Base-by-base conservation (phyloP, 2,888 invertebrate genomes). In the Pristionchus mayeri region DNA sequence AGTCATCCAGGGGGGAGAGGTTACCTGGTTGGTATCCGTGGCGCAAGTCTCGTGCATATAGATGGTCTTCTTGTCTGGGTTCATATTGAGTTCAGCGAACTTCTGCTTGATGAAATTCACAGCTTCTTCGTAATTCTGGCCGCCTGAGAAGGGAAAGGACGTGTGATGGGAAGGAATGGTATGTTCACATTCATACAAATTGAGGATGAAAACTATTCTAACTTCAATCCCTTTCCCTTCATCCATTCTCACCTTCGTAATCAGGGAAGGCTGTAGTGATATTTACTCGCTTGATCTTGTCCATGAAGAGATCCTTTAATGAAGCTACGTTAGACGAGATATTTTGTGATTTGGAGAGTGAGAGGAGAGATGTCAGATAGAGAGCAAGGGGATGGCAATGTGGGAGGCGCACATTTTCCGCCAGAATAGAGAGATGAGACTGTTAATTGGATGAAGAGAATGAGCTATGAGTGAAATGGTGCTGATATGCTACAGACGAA, bases 81-180 rank as follows among this genome's bases (percentile, higher is more conserved):
- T 98, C 92, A 98, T 98, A 95, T 99, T 99, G 94, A 99, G 96
- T 95, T 99, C 98, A 94, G 97, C 98, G 95, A 99, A 99, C 98
- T 98, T 99, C 95, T 97, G 96, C 94, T 99, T 96, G 94, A 99
- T 99, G 95, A 98, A 99, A 95, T 98, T 98, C 94, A 98, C 96
- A 94, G 99, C 98, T 94, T 97, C 96, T 94, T 98, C 97, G 95
- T 98, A 97, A 95, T 97, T 96, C 94, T 97, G 97, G 93, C 96
- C 97, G 94, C 98, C 98, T 91, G 57, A 75, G 90, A 82, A 40
- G n/a, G 34, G 50, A 76, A 76, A 54, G 16, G 40, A 21, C 30
- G 67, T 67, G 67, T 21, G 67, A 67, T 67, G 67, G 67, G 67
- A 67, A 67, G 30, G 60, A 60, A 60, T 6, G 44, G 44, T 9